These are phyloP conservation scores for Cryptocephalus primarius DNA, from an alignment of 2,888 invertebrate species.

Conservation along the genomic window DNA sequence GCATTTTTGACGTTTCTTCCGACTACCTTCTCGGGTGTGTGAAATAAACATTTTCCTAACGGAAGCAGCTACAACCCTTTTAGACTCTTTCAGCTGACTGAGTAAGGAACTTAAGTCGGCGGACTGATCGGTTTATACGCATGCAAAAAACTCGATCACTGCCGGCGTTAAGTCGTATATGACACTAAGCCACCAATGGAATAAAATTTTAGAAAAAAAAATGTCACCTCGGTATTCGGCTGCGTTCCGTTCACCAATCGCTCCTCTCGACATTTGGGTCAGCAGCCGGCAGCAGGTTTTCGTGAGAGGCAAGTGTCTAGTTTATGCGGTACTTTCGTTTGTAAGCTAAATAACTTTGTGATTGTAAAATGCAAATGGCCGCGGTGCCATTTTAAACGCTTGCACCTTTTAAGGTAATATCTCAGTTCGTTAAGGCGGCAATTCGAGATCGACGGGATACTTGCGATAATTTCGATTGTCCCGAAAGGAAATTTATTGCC, in stretches of 20 bases:
- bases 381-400: not conserved
- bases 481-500: too few relatives aligned
- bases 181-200: not conserved
- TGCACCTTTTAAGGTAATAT: not conserved
- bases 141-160: too few relatives aligned
- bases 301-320: slow-evolving; percentile 15
- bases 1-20: too few relatives aligned
- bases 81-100: too few relatives aligned
- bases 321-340: slow-evolving; percentile 9
- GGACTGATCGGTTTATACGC: too few relatives aligned
- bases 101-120: too few relatives aligned
- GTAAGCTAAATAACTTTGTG: slow-evolving; percentile 5
- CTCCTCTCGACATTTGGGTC: slow-evolving; percentile 16
- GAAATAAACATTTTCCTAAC: too few relatives aligned
- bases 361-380: not conserved
- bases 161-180: too few relatives aligned
- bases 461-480: too few relatives aligned
- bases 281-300: slow-evolving; percentile 15
- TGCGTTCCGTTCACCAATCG: slow-evolving; percentile 11
- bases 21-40: too few relatives aligned
- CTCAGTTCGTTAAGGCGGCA: not conserved
- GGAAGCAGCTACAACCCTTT: too few relatives aligned
- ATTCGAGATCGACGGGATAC: too few relatives aligned
- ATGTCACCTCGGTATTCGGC: slow-evolving; percentile 9
- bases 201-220: slow-evolving; percentile 1